Base-by-base conservation (phyloP, 2,888 invertebrate species). In the Synergus umbraculus region DNA sequence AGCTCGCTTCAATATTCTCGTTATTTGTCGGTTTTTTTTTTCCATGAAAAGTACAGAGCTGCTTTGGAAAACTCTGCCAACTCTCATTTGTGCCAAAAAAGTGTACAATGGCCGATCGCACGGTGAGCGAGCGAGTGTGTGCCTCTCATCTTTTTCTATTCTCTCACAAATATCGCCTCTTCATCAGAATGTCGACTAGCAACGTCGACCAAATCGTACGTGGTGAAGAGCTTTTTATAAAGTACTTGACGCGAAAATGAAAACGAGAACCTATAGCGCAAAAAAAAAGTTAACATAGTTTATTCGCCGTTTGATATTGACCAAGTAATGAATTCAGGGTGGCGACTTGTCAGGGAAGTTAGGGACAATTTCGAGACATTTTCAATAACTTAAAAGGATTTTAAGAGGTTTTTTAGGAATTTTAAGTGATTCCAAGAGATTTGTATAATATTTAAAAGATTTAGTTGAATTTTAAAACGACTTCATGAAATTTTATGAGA, bases 111-210 rank as follows among this genome's bases (percentile, higher is more conserved):
- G 37, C 37, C 73, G 54, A 73, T 73, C 37, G 73, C 73, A 37
- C 37, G 37, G 54, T 73, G 73, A 37, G 29, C 49, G 37, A 73
- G n/a, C 41, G 54, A 73, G 73, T 9, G 37, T 2, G 73, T 10
- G 54, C 7, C 49, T 73, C 49, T 37, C 29, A 15, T 73, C 37
- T 49, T 54, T 73, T 37, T 73, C 54, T 46, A 46, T 69, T 69
- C 54, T 49, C 54, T 37, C 54, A 41, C 54, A 73, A 73, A 73
- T 73, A 73, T 73, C 54, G 73, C 73, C 73, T 73, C 54, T 73
- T 54, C 73, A 73, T 73, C 73, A 54, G 37, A 73, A 73, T 15
- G 73, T 54, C 73, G 73, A 73, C 37, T 69, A 49, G 46, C 37
- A 37, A 73, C 37, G 49, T 37, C 49, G 54, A 54, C 37, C 54